Conservation (phyloP, 2,888 invertebrate genomes). For the Harpagoxenus sublaevis region DNA sequence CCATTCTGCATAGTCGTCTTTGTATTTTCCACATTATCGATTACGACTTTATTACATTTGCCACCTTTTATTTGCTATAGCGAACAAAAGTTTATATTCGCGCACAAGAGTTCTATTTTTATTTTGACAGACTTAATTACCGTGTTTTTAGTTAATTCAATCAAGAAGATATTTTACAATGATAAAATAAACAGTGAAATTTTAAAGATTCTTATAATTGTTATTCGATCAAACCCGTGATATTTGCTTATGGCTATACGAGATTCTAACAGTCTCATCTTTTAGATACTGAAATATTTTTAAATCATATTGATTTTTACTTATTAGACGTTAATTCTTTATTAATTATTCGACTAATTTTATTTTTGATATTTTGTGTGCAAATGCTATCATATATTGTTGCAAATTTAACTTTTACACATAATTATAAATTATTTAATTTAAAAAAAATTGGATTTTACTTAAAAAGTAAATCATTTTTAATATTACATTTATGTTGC, state of each 20-base stretch:
- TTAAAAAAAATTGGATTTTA: background rate
- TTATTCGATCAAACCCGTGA: background rate
- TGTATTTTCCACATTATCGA: background rate
- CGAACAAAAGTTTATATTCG: background rate
- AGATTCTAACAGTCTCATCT: background rate
- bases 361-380: background rate
- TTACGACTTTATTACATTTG: background rate
- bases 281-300: background rate
- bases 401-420: background rate
- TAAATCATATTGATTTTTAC: background rate
- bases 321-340: background rate
- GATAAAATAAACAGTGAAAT: background rate
- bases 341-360: background rate
- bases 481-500: too few species aligned
- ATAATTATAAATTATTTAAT: background rate
- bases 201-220: background rate
- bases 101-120: slow-evolving; percentile 1
- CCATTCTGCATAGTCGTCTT: background rate
- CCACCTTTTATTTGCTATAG: background rate
- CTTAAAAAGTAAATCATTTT: too few species aligned
- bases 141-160: background rate
- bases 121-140: background rate
- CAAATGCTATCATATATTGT: background rate
- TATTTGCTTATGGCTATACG: background rate
- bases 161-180: background rate